These are phyloP conservation scores for Orientallactaga bullata DNA, from an alignment of 2,113 vertebrate species.

Conservation along the genomic window DNA sequence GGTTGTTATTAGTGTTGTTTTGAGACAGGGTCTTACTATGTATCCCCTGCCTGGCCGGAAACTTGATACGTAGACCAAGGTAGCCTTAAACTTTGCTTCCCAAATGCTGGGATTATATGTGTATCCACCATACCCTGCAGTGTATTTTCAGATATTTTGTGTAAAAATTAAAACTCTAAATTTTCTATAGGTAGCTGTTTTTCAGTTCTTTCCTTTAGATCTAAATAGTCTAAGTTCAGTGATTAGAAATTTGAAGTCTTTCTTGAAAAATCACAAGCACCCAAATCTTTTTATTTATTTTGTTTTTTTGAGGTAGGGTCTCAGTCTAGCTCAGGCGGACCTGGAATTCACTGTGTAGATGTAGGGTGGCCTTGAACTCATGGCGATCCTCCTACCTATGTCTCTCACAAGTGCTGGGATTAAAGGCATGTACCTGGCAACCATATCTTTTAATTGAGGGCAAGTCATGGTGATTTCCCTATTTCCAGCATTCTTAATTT, in stretches of 20 bases:
- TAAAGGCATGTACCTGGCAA: too few relatives aligned
- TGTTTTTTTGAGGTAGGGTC: background rate
- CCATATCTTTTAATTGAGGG: background rate
- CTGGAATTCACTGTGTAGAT: too few relatives aligned
- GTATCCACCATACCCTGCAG: background rate
- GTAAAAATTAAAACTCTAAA: constrained; percentile 45
- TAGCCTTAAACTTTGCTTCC: background rate
- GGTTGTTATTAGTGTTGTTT: background rate
- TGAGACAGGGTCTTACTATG: background rate
- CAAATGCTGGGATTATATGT: background rate
- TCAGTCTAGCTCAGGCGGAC: too few relatives aligned
- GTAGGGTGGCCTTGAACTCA: too few relatives aligned
- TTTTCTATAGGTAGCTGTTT: constrained; percentile 55
- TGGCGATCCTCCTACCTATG: too few relatives aligned
- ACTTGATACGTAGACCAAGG: background rate
- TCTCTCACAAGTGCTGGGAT: too few relatives aligned
- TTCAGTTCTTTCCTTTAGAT: constrained; percentile 49
- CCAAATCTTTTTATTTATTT: constrained; percentile 5
- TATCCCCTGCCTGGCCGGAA: background rate
- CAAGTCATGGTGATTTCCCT: constrained; percentile 51
- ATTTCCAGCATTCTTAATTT: constrained; percentile 19
- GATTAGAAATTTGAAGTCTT: constrained; percentile 42
- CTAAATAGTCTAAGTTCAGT: constrained; percentile 58
- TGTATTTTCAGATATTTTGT: constrained; percentile 70
- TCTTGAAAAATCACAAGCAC: constrained; percentile 61